Conservation (phyloP, 2,797 vertebrate genomes). For the Centropyge bicolor region DNA sequence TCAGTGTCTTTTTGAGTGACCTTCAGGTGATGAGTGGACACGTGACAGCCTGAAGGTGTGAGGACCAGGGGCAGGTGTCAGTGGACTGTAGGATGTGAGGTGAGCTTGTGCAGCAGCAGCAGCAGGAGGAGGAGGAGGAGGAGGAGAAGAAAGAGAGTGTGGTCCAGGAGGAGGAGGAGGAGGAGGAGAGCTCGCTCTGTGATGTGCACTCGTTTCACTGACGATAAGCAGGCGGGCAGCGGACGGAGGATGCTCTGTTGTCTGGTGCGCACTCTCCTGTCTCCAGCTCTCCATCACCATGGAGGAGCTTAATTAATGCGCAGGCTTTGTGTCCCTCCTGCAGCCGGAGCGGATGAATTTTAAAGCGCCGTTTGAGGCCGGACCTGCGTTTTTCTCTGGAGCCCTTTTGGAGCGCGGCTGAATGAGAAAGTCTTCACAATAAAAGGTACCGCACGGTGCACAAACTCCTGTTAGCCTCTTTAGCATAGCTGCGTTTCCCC, state of each 20-base stretch:
- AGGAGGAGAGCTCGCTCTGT: constrained; percentile 66
- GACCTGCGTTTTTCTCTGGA: constrained; percentile 72
- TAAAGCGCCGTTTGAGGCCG: constrained; percentile 57
- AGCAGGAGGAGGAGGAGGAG: constrained; percentile 41
- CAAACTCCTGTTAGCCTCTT: constrained; percentile 75
- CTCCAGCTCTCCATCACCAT: constrained; percentile 77
- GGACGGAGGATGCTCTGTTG: constrained; percentile 79
- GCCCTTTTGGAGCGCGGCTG: constrained; percentile 67
- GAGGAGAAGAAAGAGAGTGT: constrained; percentile 1
- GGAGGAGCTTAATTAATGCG: constrained; percentile 79
- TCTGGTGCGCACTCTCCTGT: constrained; percentile 79
- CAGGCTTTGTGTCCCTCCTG: constrained; percentile 64
- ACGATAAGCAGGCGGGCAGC: constrained; percentile 80
- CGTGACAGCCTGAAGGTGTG: constrained; percentile 25
- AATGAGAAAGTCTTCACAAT: constrained; percentile 74
- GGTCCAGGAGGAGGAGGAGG: constrained; percentile 39
- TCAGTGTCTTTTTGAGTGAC: constrained; percentile 20
- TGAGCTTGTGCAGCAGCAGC: constrained; percentile 46
- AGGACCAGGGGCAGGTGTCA: not conserved
- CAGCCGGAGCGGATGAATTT: constrained; percentile 71
- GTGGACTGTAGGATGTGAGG: not conserved
- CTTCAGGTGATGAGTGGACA: constrained; percentile 47
- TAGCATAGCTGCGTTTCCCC: constrained; percentile 73
- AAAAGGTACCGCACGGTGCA: constrained; percentile 73
- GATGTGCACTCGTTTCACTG: constrained; percentile 71